phyloP scores from a whole-genome alignment of 2,797 vertebrate genomes.

The Cyprinella venusta region DNA sequence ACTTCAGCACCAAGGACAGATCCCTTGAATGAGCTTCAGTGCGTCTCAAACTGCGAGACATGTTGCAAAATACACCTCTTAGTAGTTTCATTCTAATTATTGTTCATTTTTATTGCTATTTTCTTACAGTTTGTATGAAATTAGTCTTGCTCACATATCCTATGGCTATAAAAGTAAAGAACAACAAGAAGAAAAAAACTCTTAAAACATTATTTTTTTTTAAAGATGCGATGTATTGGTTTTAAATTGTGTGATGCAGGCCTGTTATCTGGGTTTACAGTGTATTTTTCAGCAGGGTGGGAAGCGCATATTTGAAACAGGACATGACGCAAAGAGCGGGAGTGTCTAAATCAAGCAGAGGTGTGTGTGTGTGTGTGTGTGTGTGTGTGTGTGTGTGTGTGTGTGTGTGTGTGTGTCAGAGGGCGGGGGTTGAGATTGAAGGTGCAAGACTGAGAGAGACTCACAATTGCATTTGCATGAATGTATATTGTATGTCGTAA shows the following conservation, averaged over 20 bases:
- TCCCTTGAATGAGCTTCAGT: background rate
- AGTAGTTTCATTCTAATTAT: background rate
- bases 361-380: conserved; percentile 26
- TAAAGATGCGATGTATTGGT: background rate
- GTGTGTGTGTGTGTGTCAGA: conserved; percentile 8
- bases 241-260: background rate
- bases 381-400: too few relatives aligned
- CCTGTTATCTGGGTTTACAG: conserved; percentile 7
- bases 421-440: conserved; percentile 17
- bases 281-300: conserved; percentile 34
- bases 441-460: conserved; percentile 1
- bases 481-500: background rate
- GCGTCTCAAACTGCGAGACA: background rate
- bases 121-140: background rate
- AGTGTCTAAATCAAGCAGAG: conserved; percentile 55
- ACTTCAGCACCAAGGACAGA: conserved; percentile 48
- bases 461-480: background rate
- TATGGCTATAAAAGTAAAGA: background rate
- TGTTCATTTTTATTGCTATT: background rate
- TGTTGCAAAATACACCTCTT: background rate
- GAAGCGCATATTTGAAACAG: conserved; percentile 56
- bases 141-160: background rate
- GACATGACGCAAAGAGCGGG: conserved; percentile 71
- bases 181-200: background rate
- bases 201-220: background rate